Evolutionary conservation across 2,888 invertebrate genomes (phyloP).

Genomic region (Amphiduros pacificus): DNA sequence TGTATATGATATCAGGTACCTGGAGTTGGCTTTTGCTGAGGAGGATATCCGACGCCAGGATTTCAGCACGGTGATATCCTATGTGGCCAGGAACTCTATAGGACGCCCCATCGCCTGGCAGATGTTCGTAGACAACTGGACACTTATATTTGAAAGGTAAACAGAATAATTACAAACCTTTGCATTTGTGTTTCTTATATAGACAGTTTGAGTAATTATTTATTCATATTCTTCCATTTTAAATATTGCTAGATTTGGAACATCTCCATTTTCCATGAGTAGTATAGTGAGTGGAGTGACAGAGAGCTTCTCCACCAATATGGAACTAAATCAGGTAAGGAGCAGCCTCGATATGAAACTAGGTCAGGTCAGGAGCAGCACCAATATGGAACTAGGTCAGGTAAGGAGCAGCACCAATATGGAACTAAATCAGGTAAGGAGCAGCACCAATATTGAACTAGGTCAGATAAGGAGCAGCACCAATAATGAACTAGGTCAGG

Average conservation of each 20-base stretch:
- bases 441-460: too few relatives aligned
- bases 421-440: too few relatives aligned
- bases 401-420: too few relatives aligned
- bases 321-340: conserved; percentile 1
- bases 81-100: conserved; percentile 40
- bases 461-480: too few relatives aligned
- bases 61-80: conserved; percentile 36
- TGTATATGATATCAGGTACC: conserved; percentile 39
- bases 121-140: conserved; percentile 47
- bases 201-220: background rate
- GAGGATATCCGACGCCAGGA: conserved; percentile 44
- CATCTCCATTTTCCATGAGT: conserved; percentile 1
- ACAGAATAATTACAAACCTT: too few relatives aligned
- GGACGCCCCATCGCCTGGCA: conserved; percentile 48
- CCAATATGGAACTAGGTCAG: too few relatives aligned
- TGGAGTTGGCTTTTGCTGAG: conserved; percentile 36
- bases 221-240: background rate
- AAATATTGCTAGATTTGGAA: conserved; percentile 3
- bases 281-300: background rate
- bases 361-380: too few relatives aligned
- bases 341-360: too few relatives aligned
- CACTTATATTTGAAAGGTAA: conserved; percentile 3
- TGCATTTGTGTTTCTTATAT: background rate
- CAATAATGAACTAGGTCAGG: too few relatives aligned
- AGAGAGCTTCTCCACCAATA: background rate